These are phyloP conservation scores for Drosophila tani DNA, from an alignment of 1,140 invertebrate species.

Conservation along the genomic window DNA sequence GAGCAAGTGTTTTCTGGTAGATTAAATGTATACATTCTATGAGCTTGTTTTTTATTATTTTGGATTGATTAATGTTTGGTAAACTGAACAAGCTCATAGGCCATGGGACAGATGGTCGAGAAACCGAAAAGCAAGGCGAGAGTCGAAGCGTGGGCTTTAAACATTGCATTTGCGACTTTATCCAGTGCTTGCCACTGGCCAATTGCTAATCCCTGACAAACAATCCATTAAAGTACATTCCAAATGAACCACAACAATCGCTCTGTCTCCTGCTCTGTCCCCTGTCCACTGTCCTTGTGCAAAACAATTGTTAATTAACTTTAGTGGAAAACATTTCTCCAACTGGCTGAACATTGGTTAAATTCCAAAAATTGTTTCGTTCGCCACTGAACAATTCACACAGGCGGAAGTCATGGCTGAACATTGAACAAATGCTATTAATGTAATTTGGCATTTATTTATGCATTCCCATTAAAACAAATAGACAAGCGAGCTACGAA, in stretches of 20 bases:
- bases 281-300: neutral
- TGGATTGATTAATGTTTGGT: conserved; percentile 73
- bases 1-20: conserved; percentile 66
- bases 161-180: conserved; percentile 28
- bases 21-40: conserved; percentile 76
- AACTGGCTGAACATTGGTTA: conserved; percentile 42
- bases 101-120: conserved; percentile 3
- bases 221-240: conserved; percentile 51
- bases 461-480: conserved; percentile 76
- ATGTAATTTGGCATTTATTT: conserved; percentile 81
- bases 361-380: conserved; percentile 37
- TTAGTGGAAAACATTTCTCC: conserved; percentile 56
- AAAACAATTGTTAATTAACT: conserved; percentile 71
- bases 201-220: conserved; percentile 41
- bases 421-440: conserved; percentile 71
- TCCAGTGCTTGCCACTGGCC: conserved; percentile 26
- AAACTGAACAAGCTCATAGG: conserved; percentile 29
- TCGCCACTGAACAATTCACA: conserved; percentile 51
- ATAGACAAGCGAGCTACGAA: conserved; percentile 54
- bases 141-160: conserved; percentile 3
- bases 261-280: conserved; percentile 4
- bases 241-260: conserved; percentile 36
- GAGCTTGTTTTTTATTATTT: conserved; percentile 50
- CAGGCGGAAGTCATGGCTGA: conserved; percentile 66
- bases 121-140: neutral